phyloP scores from a whole-genome alignment of 2,113 vertebrate species.

The Colinus virginianus region DNA sequence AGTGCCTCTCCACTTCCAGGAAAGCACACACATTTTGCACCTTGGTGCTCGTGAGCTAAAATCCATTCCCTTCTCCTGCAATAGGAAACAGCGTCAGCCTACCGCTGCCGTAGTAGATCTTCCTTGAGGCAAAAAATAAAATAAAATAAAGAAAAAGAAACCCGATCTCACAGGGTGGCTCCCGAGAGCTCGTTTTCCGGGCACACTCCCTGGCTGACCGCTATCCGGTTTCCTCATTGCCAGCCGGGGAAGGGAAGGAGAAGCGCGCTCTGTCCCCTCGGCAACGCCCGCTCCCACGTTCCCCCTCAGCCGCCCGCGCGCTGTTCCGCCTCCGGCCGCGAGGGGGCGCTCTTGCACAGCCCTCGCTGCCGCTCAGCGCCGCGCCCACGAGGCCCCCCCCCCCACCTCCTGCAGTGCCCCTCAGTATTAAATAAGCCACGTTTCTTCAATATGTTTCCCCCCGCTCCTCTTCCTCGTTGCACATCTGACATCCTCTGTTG shows the following conservation, averaged over 20 bases:
- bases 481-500: neutral
- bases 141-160: too few species aligned
- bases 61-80: neutral
- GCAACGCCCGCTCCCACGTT: neutral
- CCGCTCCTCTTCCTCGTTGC: neutral
- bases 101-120: neutral
- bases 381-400: neutral
- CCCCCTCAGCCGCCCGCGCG: too few species aligned
- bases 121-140: neutral
- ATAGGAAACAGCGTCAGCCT: neutral
- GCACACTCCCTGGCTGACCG: neutral
- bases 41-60: fast-evolving
- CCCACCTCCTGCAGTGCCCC: fast-evolving
- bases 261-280: neutral
- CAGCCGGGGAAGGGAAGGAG: neutral
- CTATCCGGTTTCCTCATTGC: slow-evolving; percentile 19
- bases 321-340: neutral
- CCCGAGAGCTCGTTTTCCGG: neutral
- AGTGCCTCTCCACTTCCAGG: neutral
- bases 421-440: neutral
- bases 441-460: neutral
- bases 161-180: neutral
- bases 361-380: neutral
- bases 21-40: neutral
- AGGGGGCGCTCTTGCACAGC: slow-evolving; percentile 22